Percentiles rank a stretch among this genome's conserved stretches.
phyloP scores from a whole-genome alignment of 2,888 invertebrate species.

The Platycnemis pennipes region DNA sequence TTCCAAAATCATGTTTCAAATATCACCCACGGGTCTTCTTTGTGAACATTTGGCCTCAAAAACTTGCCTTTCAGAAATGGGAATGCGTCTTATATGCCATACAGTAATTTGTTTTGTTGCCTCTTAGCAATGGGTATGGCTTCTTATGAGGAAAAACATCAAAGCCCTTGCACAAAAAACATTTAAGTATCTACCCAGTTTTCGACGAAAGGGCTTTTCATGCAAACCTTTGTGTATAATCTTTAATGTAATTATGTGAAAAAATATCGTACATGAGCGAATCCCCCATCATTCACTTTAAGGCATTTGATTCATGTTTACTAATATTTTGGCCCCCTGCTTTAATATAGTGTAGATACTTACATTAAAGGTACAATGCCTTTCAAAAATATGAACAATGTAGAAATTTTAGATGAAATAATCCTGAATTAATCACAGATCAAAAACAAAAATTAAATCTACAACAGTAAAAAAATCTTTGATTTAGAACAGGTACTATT shows the following conservation, averaged over 20 bases:
- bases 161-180: slow-evolving; percentile 23
- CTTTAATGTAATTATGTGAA: slow-evolving; percentile 58
- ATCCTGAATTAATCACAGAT: slow-evolving; percentile 58
- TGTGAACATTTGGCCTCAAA: too few relatives aligned
- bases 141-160: slow-evolving; percentile 23
- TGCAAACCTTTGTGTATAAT: slow-evolving; percentile 10
- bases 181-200: slow-evolving; percentile 12
- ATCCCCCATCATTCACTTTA: slow-evolving; percentile 17
- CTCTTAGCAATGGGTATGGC: not conserved
- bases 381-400: slow-evolving; percentile 57
- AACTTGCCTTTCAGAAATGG: too few relatives aligned
- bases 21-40: too few relatives aligned
- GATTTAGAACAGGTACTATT: slow-evolving; percentile 60
- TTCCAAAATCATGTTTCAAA: too few relatives aligned
- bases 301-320: slow-evolving; percentile 37
- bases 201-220: slow-evolving; percentile 39
- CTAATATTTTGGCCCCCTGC: slow-evolving; percentile 54
- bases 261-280: slow-evolving; percentile 52
- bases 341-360: slow-evolving; percentile 28
- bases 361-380: slow-evolving; percentile 40
- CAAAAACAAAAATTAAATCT: slow-evolving; percentile 56
- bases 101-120: not conserved
- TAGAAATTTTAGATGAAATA: slow-evolving; percentile 32
- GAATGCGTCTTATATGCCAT: too few relatives aligned
- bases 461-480: slow-evolving; percentile 60